Evolutionary conservation across 2,797 vertebrate species (phyloP).

Genomic region (Parambassis ranga): DNA sequence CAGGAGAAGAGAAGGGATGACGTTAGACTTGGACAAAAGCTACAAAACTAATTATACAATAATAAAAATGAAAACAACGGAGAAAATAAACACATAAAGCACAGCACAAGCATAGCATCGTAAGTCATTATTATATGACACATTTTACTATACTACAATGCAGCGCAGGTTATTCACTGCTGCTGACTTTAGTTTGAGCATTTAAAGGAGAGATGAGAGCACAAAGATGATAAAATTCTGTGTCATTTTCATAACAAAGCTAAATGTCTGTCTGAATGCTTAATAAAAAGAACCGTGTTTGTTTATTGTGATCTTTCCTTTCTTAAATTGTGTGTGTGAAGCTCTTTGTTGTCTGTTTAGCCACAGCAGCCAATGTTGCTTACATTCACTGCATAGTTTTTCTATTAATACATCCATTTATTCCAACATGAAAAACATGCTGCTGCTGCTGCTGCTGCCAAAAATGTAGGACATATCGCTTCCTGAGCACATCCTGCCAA

Average conservation of each 20-base stretch:
- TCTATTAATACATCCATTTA: constrained; percentile 56
- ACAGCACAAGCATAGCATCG: no score
- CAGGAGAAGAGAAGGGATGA: neutral
- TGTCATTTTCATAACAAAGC: neutral
- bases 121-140: neutral
- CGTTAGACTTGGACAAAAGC: no score
- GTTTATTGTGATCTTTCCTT: neutral
- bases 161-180: neutral
- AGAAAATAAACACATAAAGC: neutral
- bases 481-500: constrained; percentile 33
- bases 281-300: neutral
- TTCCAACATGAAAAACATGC: constrained; percentile 25
- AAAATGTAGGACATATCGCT: constrained; percentile 54
- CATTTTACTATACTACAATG: neutral
- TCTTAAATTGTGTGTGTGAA: neutral
- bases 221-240: neutral
- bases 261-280: neutral
- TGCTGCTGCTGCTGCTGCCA: constrained; percentile 20
- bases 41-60: no score
- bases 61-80: no score
- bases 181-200: neutral
- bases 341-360: constrained; percentile 7
- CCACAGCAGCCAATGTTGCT: neutral
- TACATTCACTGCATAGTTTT: neutral
- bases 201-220: neutral